phyloP scores from a whole-genome alignment of 2,113 vertebrate species.

The Xiphorhynchus elegans region DNA sequence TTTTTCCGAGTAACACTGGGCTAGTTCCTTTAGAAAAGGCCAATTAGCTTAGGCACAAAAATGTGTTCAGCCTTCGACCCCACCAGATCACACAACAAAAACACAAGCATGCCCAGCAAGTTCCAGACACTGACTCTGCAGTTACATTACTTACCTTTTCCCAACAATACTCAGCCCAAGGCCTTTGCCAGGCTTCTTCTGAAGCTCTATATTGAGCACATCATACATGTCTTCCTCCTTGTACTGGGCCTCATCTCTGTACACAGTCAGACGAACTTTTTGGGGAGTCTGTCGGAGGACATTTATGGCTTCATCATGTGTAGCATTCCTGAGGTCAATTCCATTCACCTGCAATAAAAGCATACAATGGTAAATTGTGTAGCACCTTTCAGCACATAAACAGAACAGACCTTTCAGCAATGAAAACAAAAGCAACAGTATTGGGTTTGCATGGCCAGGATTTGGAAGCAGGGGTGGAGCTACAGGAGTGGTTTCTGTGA shows the following conservation, averaged over 20 bases:
- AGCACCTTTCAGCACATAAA: background rate
- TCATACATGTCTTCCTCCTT: conserved; percentile 96
- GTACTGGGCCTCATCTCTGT: conserved; percentile 93
- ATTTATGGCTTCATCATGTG: conserved; percentile 95
- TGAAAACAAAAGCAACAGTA: background rate
- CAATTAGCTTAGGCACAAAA: background rate
- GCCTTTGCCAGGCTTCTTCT: conserved; percentile 90
- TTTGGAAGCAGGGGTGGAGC: background rate
- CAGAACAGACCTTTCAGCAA: background rate
- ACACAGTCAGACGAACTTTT: conserved; percentile 86
- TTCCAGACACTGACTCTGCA: background rate
- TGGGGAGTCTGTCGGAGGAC: conserved; percentile 95
- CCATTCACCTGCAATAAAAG: conserved; percentile 84
- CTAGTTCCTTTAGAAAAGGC: background rate
- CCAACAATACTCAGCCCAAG: conserved; percentile 96
- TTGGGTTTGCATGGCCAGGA: background rate
- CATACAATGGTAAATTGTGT: background rate
- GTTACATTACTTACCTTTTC: conserved; percentile 80
- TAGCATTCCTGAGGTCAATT: conserved; percentile 90
- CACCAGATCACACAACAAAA: background rate
- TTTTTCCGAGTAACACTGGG: background rate
- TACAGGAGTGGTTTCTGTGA: background rate
- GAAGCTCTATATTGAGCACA: conserved; percentile 86
- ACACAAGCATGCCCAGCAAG: background rate
- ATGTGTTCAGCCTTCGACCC: rapidly evolving